Base-by-base conservation (phyloP, 2,113 vertebrate genomes). In the Siphamia tubifer region DNA sequence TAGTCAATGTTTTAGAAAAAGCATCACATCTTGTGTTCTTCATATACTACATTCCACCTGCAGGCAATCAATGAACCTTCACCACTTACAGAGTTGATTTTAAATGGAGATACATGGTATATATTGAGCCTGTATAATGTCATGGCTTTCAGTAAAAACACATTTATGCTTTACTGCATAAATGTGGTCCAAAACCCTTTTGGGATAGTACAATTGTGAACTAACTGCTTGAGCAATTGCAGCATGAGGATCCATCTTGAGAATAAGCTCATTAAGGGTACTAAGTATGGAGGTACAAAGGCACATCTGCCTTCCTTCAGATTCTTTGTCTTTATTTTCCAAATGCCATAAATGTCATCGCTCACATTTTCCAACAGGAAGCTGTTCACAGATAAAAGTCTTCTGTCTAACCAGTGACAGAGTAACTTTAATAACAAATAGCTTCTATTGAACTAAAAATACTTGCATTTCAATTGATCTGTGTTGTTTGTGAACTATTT, bases 401-500 rank as follows among this genome's bases (percentile, higher is more conserved):
- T 28, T 31, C 49, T 61, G 68, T 82, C 62, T 64, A 48, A 30
- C 20, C 39, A 42, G 34, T 60, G 8, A 10, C 30, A 19, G 38
- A 74, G 36, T 80, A 71, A 77, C 75, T 89, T 78, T 84, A 77
- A 76, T 3, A 78, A 72, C 78, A 80, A 77, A 74, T 21, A 51
- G 54, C 54, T 34, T 23, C 66, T 19, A 15, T 52, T 68, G 58
- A 82, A 55, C 86, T 79, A 85, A 76, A 76, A 83, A 85, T 88
- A 71, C 23, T 13, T 25, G 24, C 3, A 53, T 74, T 74, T 48
- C 48, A 66, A 74, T 66, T 79, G 74, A 86, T 82, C 64, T 64
- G 25, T 40, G 45, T 34, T 49, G 42, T 68, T 56, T 87, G 48
- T 25, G 35, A 73, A 63, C 74, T 88, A 86, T 86, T 88, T 84